Percentiles rank a stretch among this genome's conserved stretches.
Evolutionary conservation across 2,888 invertebrate genomes (phyloP).

Genomic region (Siphonodentalium dalli): DNA sequence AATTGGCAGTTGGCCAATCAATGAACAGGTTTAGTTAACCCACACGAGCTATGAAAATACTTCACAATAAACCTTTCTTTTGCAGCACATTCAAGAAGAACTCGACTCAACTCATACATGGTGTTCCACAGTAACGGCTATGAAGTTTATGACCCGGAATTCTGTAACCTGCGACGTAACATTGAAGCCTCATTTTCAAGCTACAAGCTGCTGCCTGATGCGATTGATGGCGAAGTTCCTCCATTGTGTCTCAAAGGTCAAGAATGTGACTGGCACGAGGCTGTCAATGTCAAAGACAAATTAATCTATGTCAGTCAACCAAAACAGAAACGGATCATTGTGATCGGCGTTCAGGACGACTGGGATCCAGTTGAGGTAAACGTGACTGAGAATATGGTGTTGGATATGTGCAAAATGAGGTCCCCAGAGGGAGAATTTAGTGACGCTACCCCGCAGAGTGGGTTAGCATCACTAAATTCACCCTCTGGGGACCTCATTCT

Average conservation of each 20-base stretch:
- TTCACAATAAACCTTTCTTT: too few relatives aligned
- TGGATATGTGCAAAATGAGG: too few relatives aligned
- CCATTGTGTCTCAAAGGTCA: conserved; percentile 54
- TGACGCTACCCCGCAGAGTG: too few relatives aligned
- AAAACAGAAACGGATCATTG: conserved; percentile 74
- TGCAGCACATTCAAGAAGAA: conserved; percentile 14
- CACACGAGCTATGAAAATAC: too few relatives aligned
- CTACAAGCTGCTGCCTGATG: conserved; percentile 64
- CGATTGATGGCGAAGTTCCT: conserved; percentile 61
- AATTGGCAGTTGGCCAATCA: too few relatives aligned
- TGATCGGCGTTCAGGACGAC: conserved; percentile 72
- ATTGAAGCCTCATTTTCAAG: conserved; percentile 78
- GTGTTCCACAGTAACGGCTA: conserved; percentile 80
- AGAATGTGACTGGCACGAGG: conserved; percentile 77
- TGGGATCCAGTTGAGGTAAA: conserved; percentile 59
- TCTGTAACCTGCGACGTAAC: conserved; percentile 76
- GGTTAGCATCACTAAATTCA: too few relatives aligned
- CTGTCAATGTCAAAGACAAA: conserved; percentile 74
- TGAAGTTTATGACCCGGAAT: conserved; percentile 76
- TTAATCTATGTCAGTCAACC: conserved; percentile 80
- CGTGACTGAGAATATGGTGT: too few relatives aligned
- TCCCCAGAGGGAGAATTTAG: too few relatives aligned
- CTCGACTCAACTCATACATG: conserved; percentile 72
- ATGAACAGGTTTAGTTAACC: too few relatives aligned
- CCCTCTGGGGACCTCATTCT: too few relatives aligned